Base-by-base conservation (phyloP, 2,797 vertebrate genomes). In the Thaleichthys pacificus region DNA sequence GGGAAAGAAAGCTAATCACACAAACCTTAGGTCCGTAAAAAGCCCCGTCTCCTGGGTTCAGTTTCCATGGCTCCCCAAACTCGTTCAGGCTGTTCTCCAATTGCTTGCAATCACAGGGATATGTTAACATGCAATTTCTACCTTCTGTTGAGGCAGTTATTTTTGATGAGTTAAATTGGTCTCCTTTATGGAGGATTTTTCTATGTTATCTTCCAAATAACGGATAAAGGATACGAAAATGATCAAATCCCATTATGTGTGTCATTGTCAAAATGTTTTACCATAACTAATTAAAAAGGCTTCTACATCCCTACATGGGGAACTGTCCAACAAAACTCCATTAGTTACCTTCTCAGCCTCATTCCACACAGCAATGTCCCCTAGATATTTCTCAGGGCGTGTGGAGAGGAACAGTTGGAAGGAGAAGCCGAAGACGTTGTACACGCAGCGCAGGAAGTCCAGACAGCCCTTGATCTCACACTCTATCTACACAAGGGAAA, bases 11-110 rank as follows among this genome's bases (percentile, higher is more conserved):
- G 24, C 89, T 85, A 70, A 70, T 28, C 28, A 22, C 21, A 54
- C 72, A 35, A 54, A 98, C 97, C 95, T 99, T 99, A 60, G 97
- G 97, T 66, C 97, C 97, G 75, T 98, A 99, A 91, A 99, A 99
- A 0, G 96, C 96, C 38, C 97, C 97, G 8, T 98, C 96, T 74
- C 96, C 96, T 17, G 94, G 94, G 88, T 95, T 98, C 71, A 96
- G 90, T 82, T 86, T 95, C 97, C 97, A 99, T 0, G 94, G 93
- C 60, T 96, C 93, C 76, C 96, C 96, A 73, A 98, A 99, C 77
- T 94, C 85, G 82, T 95, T 92, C 85, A 99, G 91, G 77, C 97
- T 98, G 85, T 92, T 96, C 73, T 96, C 93, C 70, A 99, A 89
- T 95, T 98, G 96, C 97, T 99, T 80, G 60, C 62, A 51, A 73